Evolutionary conservation across 2,113 vertebrate genomes (phyloP), one percentile per base, ranked within the genome.

Genomic region (Numida meleagris): DNA sequence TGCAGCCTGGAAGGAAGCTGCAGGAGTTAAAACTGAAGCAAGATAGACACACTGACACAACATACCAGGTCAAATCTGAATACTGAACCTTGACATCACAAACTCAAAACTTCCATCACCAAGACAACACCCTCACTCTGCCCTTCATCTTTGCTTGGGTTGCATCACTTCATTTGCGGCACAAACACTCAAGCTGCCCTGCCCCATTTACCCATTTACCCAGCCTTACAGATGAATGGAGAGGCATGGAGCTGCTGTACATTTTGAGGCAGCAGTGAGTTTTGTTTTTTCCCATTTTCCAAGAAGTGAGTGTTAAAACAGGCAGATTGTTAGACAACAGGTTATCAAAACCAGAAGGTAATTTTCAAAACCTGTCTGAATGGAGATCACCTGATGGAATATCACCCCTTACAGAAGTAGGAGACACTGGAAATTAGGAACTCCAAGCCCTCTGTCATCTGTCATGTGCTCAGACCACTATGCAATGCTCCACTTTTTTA

Each of bases 21-120:
- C 63, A 46, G 36, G 59, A 90, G 17, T 16, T 71, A 48, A 68
- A 82, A 70, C 15, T 45, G 40, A 53, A 38, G 14, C 53, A 59
- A 63, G 6, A 65, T 58, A 79, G 59, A 63, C n/a, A 42, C 5
- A 2, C 11, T 33, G 29, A 23, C 10, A 8, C 4, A 21, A 36
- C 2, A 0, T 20, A 25, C 5, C 16, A 31, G 74, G 9, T 63
- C 36, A 86, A 36, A 86, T 46, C 6, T 34, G 51, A 65, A 77
- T 88, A 75, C 0, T 17, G 57, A 86, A 84, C 34, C 5, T 67
- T 11, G 6, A 43, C 1, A 1, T 36, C 1, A 0, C 3, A 1
- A 71, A 24, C 23, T 36, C 31, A 50, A 88, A 88, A 55, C 4
- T 33, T 81, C 1, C 57, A 43, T 17, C 25, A n/a, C 6, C 20